Conservation (phyloP, 2,797 vertebrate genomes). For the Sebastes jordani region DNA sequence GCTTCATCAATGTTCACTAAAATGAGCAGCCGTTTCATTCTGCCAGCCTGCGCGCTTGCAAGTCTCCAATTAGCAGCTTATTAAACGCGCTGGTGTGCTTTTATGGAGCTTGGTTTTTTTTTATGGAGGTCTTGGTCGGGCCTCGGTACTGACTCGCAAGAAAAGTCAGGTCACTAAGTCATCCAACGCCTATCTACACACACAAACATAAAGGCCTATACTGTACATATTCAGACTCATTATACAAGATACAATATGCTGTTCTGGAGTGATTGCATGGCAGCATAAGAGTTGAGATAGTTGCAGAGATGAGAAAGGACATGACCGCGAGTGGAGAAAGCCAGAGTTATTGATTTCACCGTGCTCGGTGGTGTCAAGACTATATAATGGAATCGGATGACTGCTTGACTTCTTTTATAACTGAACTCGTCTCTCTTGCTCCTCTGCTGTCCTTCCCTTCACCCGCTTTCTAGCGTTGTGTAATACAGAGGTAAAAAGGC, state of each 20-base stretch:
- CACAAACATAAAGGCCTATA: background rate
- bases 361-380: background rate
- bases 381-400: background rate
- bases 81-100: constrained; percentile 33
- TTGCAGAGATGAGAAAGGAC: background rate
- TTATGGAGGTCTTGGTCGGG: background rate
- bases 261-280: background rate
- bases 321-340: constrained; percentile 1
- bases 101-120: constrained; percentile 21
- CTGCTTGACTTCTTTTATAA: background rate
- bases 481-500: background rate
- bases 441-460: background rate
- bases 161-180: constrained; percentile 15
- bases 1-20: constrained; percentile 11
- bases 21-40: constrained; percentile 27
- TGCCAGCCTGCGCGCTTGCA: constrained; percentile 12
- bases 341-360: constrained; percentile 15
- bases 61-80: constrained; percentile 55
- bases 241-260: background rate
- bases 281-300: background rate
- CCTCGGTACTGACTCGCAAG: background rate
- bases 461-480: background rate
- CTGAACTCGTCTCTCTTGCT: background rate
- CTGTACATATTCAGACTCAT: background rate
- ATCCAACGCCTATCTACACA: background rate